Evolutionary conservation across 2,113 vertebrate genomes (phyloP).

Genomic region (Mugil cephalus): DNA sequence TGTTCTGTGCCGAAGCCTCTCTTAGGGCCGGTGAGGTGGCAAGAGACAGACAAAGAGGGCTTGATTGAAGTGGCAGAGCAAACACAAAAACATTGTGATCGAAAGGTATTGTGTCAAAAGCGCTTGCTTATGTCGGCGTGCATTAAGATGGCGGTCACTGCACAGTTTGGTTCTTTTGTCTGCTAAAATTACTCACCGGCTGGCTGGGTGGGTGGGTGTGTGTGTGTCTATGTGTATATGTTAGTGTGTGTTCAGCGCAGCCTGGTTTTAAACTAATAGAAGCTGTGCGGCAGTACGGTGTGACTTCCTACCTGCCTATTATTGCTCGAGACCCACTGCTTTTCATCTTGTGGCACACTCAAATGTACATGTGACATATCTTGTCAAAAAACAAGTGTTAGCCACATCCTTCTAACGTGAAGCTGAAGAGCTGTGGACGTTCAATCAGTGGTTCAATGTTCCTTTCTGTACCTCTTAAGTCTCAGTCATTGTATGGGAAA

Average conservation of each 20-base stretch:
- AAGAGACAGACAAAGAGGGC: constrained; percentile 49
- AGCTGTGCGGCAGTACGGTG: constrained; percentile 20
- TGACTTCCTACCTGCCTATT: constrained; percentile 39
- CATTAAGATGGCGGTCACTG: constrained; percentile 57
- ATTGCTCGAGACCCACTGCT: constrained; percentile 27
- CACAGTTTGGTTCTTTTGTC: constrained; percentile 57
- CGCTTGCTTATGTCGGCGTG: constrained; percentile 61
- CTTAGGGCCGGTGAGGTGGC: constrained; percentile 18
- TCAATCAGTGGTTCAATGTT: too few relatives aligned
- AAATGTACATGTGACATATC: background rate
- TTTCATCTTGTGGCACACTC: constrained; percentile 19
- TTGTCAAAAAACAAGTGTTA: constrained; percentile 2
- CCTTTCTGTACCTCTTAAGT: constrained; percentile 14
- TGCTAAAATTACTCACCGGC: constrained; percentile 57
- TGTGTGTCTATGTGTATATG: constrained; percentile 10
- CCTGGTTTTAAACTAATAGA: constrained; percentile 30
- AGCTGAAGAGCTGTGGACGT: constrained; percentile 1
- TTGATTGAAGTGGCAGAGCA: constrained; percentile 55
- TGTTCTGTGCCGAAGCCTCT: constrained; percentile 19
- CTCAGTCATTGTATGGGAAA: constrained; percentile 5
- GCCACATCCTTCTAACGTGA: background rate
- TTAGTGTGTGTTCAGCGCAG: background rate
- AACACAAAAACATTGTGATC: constrained; percentile 60
- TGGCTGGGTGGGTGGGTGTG: background rate
- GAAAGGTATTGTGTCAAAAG: constrained; percentile 64